Evolutionary conservation across 2,113 vertebrate species (phyloP).

Genomic region (Alectura lathami): DNA sequence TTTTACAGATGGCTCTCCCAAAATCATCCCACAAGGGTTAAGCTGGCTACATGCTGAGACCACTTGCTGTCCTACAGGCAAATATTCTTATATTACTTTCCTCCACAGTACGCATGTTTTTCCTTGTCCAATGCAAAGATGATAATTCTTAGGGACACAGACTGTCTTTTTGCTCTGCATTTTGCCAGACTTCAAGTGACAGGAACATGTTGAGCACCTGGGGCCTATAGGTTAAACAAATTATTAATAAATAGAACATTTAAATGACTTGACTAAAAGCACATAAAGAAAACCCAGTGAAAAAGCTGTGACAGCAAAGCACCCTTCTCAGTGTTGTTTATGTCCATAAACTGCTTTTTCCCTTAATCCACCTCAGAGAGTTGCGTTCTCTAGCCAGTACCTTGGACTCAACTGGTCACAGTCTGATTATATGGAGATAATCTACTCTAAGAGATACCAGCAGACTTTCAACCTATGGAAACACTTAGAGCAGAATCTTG

Average conservation of each 20-base stretch:
- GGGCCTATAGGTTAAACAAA: neutral
- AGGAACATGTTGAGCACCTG: neutral
- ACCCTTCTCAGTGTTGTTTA: neutral
- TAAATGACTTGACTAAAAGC: neutral
- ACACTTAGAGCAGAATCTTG: neutral
- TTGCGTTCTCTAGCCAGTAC: neutral
- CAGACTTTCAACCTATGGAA: neutral
- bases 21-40: constrained; percentile 29
- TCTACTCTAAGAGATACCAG: neutral
- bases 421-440: neutral
- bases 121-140: neutral
- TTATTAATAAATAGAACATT: neutral
- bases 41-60: constrained; percentile 35
- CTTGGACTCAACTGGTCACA: neutral
- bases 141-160: neutral
- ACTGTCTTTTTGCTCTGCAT: neutral
- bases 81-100: constrained; percentile 3
- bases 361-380: neutral
- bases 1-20: constrained; percentile 12
- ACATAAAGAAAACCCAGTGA: neutral
- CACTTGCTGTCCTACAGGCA: constrained; percentile 12
- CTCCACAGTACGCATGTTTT: neutral
- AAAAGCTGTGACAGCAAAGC: neutral
- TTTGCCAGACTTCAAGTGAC: neutral
- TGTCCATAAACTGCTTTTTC: neutral